These are phyloP conservation scores for Saccostrea glomerata DNA, from an alignment of 1,140 invertebrate genomes.

Conservation along the genomic window DNA sequence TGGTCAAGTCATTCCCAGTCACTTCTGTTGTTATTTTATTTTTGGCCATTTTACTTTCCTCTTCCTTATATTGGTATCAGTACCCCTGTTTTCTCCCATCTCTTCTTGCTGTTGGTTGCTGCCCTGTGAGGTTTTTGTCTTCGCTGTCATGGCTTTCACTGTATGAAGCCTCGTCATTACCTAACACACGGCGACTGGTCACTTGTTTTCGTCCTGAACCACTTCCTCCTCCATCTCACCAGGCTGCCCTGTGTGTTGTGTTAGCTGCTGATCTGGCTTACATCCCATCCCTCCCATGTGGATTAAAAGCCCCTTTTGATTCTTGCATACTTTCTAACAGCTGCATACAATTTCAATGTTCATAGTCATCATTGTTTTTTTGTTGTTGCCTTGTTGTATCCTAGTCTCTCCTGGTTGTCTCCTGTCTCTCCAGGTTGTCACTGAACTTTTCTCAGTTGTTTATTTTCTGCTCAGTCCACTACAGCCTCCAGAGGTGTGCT, in stretches of 20 bases:
- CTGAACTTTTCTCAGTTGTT: conserved; percentile 34
- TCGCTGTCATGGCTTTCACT: conserved; percentile 30
- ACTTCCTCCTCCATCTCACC: no score
- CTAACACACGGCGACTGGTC: no score
- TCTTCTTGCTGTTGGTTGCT: conserved; percentile 8
- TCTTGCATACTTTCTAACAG: conserved; percentile 43
- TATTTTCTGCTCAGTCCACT: no score
- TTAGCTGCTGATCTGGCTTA: no score
- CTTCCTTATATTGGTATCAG: not conserved
- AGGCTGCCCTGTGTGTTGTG: no score
- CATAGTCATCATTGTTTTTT: conserved; percentile 32
- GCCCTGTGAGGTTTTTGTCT: conserved; percentile 3
- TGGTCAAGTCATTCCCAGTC: conserved; percentile 38
- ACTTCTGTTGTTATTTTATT: conserved; percentile 24
- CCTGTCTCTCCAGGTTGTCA: conserved; percentile 39
- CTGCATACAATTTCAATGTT: conserved; percentile 43
- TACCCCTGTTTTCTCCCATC: not conserved
- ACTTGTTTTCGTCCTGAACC: no score
- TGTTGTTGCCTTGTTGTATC: conserved; percentile 42
- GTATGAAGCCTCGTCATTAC: no score
- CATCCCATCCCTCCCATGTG: no score
- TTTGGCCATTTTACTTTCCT: conserved; percentile 22
- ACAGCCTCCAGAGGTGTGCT: no score
- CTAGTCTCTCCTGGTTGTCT: not conserved
- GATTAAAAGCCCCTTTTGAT: not conserved